phyloP scores from a whole-genome alignment of 2,113 vertebrate genomes.

The Urocitellus parryii region DNA sequence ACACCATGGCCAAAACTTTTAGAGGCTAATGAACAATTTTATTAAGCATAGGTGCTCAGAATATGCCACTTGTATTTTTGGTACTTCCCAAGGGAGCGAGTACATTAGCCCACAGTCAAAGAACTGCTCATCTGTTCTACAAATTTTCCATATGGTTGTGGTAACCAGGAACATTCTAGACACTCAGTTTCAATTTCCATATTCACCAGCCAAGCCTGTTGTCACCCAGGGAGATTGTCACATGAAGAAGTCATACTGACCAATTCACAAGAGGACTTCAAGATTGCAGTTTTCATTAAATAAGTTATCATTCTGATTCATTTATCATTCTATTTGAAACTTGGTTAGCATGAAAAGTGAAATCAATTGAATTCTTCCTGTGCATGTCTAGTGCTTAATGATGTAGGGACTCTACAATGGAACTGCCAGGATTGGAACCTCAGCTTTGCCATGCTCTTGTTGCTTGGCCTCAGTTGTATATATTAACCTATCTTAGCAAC shows the following conservation, averaged over 20 bases:
- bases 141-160: neutral
- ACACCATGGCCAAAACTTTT: neutral
- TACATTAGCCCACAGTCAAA: neutral
- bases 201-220: neutral
- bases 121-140: no score
- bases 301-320: neutral
- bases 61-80: neutral
- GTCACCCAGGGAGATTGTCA: neutral
- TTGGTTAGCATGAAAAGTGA: neutral
- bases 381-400: neutral
- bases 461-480: neutral
- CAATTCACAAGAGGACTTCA: neutral
- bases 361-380: neutral
- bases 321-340: neutral
- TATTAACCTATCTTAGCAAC: neutral
- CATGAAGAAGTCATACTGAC: neutral
- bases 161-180: neutral
- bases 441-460: neutral
- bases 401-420: neutral
- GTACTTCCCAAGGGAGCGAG: no score
- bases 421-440: neutral
- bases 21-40: neutral
- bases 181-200: neutral
- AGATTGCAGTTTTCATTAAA: slow-evolving; percentile 10
- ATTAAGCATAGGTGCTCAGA: neutral